These are phyloP conservation scores for Pterocles gutturalis DNA, from an alignment of 2,113 vertebrate species.

Conservation along the genomic window DNA sequence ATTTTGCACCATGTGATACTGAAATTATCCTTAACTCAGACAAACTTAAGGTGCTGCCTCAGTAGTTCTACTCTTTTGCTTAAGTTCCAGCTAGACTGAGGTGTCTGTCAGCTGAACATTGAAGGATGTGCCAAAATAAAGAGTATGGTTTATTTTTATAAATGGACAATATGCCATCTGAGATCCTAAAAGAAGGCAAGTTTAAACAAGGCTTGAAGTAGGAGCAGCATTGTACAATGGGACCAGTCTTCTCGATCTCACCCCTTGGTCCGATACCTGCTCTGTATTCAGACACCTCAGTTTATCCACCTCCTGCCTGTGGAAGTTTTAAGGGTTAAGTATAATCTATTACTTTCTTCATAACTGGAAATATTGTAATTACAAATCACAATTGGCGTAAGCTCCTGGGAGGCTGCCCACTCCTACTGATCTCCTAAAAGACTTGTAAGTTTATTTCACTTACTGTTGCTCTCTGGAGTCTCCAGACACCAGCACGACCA, in stretches of 20 bases:
- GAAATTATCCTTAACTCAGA: not conserved
- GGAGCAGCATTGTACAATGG: not conserved
- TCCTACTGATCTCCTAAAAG: not conserved
- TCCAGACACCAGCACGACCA: not conserved
- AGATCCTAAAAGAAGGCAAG: not conserved
- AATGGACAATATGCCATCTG: not conserved
- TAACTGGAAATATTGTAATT: not conserved
- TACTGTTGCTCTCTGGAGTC: accelerated
- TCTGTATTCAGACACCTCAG: not conserved
- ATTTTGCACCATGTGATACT: not conserved
- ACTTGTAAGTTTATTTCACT: not conserved
- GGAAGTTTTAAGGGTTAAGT: not conserved
- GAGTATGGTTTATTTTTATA: not conserved
- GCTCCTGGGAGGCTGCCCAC: not conserved
- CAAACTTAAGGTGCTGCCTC: not conserved
- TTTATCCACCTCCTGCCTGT: not conserved
- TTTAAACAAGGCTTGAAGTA: not conserved
- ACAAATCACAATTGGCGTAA: not conserved
- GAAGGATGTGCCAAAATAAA: not conserved
- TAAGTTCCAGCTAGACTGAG: not conserved
- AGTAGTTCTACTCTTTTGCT: not conserved
- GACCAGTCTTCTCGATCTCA: not conserved
- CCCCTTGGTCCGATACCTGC: not conserved
- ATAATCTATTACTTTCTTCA: not conserved
- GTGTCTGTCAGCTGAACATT: not conserved